These are phyloP conservation scores for Engystomops pustulosus DNA, from an alignment of 2,113 vertebrate species.

Conservation along the genomic window DNA sequence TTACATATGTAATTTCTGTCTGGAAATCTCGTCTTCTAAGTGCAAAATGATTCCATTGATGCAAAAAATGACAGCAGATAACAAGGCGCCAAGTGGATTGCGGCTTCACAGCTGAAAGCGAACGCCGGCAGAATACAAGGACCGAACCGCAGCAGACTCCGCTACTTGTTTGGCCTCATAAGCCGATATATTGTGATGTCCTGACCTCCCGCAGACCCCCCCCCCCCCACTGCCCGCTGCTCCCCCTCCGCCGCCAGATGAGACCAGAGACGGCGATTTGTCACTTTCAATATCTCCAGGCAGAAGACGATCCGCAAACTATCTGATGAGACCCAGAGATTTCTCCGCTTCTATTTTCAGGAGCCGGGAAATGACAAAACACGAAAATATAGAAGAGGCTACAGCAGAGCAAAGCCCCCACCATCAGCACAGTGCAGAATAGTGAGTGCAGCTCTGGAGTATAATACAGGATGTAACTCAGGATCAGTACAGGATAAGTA, in stretches of 20 bases:
- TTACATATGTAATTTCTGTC: neutral
- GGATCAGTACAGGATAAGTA: too few relatives aligned
- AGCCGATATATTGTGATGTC: neutral
- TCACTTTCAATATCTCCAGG: slow-evolving; percentile 50
- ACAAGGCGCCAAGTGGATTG: neutral
- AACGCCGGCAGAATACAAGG: neutral
- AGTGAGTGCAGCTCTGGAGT: too few relatives aligned
- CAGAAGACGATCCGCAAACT: slow-evolving; percentile 21
- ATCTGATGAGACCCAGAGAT: slow-evolving; percentile 22
- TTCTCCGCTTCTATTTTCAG: slow-evolving; percentile 24
- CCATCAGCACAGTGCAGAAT: too few relatives aligned
- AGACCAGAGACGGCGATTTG: slow-evolving; percentile 24
- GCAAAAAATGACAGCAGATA: slow-evolving; percentile 28
- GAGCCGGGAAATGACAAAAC: slow-evolving; percentile 19
- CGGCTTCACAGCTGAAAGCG: slow-evolving; percentile 12
- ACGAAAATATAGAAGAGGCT: neutral
- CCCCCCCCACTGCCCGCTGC: too few relatives aligned
- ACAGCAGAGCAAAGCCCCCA: neutral
- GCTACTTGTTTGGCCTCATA: neutral
- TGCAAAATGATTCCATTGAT: slow-evolving; percentile 3
- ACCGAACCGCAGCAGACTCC: neutral
- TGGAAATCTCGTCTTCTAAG: neutral
- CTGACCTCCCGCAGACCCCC: slow-evolving; percentile 27
- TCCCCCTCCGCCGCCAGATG: neutral
- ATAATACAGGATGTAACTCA: too few relatives aligned